Percentiles rank a stretch among this genome's conserved stretches.
Evolutionary conservation across 2,797 vertebrate species (phyloP).

Genomic region (Bradypodion pumilum): DNA sequence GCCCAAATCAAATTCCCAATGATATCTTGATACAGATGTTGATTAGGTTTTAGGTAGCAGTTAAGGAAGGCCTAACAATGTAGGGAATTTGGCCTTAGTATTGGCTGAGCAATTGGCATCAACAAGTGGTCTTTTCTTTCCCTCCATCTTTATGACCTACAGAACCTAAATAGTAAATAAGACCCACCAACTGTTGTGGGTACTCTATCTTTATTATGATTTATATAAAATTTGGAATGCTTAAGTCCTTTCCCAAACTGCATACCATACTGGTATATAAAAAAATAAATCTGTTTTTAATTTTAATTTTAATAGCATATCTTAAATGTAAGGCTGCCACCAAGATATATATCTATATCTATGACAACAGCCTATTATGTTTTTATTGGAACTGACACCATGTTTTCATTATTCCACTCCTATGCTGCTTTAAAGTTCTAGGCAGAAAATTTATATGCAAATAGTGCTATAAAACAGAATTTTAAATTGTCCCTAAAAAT

Average conservation of each 20-base stretch:
- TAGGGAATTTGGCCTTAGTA: neutral
- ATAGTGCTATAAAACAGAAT: neutral
- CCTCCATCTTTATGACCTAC: neutral
- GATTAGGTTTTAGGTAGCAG: neutral
- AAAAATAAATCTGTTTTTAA: too few species aligned
- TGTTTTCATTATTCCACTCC: neutral
- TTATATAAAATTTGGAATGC: neutral
- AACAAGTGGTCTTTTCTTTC: neutral
- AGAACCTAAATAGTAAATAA: neutral
- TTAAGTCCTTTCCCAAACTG: too few species aligned
- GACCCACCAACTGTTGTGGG: neutral
- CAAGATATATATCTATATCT: too few species aligned
- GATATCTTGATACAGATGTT: neutral
- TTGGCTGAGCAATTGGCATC: too few species aligned
- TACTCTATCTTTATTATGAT: neutral
- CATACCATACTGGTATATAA: too few species aligned
- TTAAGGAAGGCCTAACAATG: neutral
- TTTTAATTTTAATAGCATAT: too few species aligned
- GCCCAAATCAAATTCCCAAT: conserved; percentile 37
- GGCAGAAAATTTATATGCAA: neutral
- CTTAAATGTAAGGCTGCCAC: too few species aligned
- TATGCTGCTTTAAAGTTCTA: neutral
- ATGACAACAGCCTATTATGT: too few species aligned
- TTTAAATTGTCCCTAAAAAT: neutral
- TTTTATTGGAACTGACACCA: too few species aligned